Evolutionary conservation across 2,113 vertebrate species (phyloP), one percentile per base, ranked within the genome.

Genomic region (Isurus oxyrinchus): DNA sequence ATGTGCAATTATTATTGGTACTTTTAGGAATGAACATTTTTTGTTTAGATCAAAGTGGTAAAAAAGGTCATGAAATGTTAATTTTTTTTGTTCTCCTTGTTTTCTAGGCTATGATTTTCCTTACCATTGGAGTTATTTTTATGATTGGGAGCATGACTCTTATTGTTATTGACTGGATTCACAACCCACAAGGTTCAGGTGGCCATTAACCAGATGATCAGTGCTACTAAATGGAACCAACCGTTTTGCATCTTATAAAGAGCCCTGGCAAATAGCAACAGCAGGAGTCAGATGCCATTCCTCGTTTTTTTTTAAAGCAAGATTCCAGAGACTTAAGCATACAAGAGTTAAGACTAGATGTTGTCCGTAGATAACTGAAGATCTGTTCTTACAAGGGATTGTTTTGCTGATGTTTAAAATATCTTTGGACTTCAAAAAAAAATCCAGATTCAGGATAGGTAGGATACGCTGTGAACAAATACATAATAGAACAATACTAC

Each of bases 121-220:
- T 99, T 40, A 97, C 98, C 95, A 97, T 98, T 96, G 99, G 99
- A 84, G 96, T 99, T 86, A 97, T 99, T 97, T 99, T 99, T 97
- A 99, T 99, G 99, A 97, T 98, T 72, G 98, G 98, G 97, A 99
- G 99, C 97, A 98, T 99, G 98, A 97, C 98, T 1, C 98, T 99
- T 97, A 99, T 99, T 97, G 97, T 98, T 96, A 97, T 98, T 49
- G 99, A 99, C 98, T 99, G 99, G 99, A 98, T 99, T 97, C 98
- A 99, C 97, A 98, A 99, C 97, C 97, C 99, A 7, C 96, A 98
- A 0, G 97, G 98, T 96, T 98, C 98, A 44, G 97, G 97, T 90
- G 98, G 97, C 8, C 98, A 98, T 96, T 98, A 98, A 98, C 95
- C 96, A 84, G 49, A 67, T 57, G 7, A 19, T 96, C 44, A 49